A percentile compares a stretch with the other conserved stretches of the same genome.
Conservation (phyloP, 2,797 vertebrate genomes). For the Buphagus erythrorhynchus region DNA sequence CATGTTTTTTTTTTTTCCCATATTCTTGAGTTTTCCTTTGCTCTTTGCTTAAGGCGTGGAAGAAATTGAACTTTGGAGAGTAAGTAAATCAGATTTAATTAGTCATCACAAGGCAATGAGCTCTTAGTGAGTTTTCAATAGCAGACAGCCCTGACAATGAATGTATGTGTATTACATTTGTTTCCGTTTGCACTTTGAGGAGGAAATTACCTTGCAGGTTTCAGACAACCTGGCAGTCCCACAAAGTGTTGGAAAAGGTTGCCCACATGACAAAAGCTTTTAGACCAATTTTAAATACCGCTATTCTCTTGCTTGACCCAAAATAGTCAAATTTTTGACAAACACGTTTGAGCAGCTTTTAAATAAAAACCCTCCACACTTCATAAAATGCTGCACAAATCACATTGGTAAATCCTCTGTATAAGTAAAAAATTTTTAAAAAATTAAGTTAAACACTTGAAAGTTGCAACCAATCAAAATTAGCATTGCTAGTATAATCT, state of each 20-base stretch:
- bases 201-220: background rate
- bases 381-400: background rate
- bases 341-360: background rate
- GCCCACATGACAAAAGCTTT: background rate
- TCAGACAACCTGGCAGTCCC: background rate
- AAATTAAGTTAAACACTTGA: background rate
- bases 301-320: background rate
- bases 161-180: background rate
- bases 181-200: background rate
- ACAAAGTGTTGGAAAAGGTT: background rate
- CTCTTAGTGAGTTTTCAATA: background rate
- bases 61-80: slow-evolving; percentile 23
- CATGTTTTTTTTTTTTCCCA: background rate
- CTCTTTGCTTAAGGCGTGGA: slow-evolving; percentile 24
- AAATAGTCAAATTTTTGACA: background rate
- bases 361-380: background rate
- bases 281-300: background rate
- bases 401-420: background rate
- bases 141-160: slow-evolving; percentile 15
- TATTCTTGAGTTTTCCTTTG: slow-evolving; percentile 2
- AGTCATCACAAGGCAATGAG: slow-evolving; percentile 5
- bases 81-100: slow-evolving; percentile 37
- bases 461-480: background rate
- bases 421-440: background rate
- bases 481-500: background rate